Evolutionary conservation across 2,888 invertebrate species (phyloP).

Genomic region (Uropetala carovei): DNA sequence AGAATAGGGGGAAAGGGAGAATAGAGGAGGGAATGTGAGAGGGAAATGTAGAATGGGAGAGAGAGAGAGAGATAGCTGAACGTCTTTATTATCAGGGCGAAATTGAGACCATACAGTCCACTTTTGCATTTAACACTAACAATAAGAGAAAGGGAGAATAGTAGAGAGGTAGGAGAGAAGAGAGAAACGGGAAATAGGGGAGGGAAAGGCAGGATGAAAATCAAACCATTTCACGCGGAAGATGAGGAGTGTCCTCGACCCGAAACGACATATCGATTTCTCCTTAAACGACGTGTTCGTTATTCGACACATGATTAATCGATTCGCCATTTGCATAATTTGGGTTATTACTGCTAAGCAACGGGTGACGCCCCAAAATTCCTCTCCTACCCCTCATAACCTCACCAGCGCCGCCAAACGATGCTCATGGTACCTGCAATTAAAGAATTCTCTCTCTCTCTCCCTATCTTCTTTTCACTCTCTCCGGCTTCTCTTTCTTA

Average conservation of each 20-base stretch:
- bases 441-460: background rate
- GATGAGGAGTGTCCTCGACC: background rate
- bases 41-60: background rate
- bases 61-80: background rate
- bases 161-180: background rate
- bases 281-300: conserved; percentile 55
- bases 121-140: no score
- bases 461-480: background rate
- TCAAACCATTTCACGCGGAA: no score
- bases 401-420: conserved; percentile 15
- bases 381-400: background rate
- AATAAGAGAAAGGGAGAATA: no score
- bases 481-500: background rate
- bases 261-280: conserved; percentile 42
- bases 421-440: conserved; percentile 36
- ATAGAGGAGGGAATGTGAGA: background rate
- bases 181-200: background rate
- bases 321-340: conserved; percentile 62
- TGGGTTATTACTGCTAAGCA: conserved; percentile 56
- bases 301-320: conserved; percentile 64
- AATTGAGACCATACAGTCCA: no score
- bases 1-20: no score
- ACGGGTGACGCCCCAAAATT: conserved; percentile 57
- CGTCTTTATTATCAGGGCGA: no score
- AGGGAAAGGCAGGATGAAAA: background rate